phyloP scores from a whole-genome alignment of 53 echinoderm and acorn worm genomes.

The Luidia sarsii region DNA sequence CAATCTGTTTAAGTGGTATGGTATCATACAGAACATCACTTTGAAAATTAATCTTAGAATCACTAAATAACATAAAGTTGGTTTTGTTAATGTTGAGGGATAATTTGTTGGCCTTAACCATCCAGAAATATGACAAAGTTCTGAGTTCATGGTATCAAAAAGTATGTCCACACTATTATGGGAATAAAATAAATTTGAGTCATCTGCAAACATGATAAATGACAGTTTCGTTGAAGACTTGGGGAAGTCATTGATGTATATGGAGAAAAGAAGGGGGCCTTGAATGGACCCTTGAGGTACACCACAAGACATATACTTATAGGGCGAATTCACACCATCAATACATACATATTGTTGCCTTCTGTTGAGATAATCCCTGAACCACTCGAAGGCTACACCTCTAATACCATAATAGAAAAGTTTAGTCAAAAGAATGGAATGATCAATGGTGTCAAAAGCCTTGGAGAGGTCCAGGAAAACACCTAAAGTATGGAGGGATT shows the following conservation, averaged over 20 bases:
- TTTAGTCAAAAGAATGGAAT: neutral
- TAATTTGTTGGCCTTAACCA: no score
- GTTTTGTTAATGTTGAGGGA: constrained; percentile 14
- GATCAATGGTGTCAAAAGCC: constrained; percentile 44
- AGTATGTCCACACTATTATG: neutral
- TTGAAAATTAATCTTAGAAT: constrained; percentile 30
- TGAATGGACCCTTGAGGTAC: neutral
- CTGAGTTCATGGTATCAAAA: neutral
- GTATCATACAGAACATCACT: constrained; percentile 17
- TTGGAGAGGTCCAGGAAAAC: constrained; percentile 15
- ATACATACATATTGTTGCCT: neutral
- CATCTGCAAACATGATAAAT: no score
- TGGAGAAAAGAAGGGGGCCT: no score
- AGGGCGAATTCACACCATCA: neutral
- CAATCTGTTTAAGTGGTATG: constrained; percentile 10
- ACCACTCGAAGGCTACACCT: neutral
- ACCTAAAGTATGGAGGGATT: neutral
- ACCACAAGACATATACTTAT: neutral
- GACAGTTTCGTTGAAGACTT: no score
- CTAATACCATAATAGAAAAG: neutral
- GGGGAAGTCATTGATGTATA: no score
- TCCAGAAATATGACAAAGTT: neutral
- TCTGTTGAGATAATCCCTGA: neutral
- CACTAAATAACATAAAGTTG: constrained; percentile 18
- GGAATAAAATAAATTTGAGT: no score